These are phyloP conservation scores for Minunthozetes semirufus DNA, from an alignment of 2,888 invertebrate genomes.

Conservation along the genomic window DNA sequence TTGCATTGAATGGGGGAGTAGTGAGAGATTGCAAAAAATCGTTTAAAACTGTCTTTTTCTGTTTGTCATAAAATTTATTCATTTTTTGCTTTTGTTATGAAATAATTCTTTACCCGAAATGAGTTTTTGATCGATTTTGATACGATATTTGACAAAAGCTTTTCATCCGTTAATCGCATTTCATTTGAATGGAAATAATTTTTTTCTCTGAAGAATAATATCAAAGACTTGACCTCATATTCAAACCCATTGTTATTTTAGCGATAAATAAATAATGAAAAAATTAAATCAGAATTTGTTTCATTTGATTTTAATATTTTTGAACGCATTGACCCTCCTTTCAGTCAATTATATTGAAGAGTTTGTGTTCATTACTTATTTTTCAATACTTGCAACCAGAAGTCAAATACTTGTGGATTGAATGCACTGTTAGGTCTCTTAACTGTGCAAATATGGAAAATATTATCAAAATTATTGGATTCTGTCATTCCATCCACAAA, in stretches of 20 bases:
- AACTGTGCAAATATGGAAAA: conserved; percentile 19
- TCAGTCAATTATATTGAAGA: neutral
- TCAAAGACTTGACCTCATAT: conserved; percentile 24
- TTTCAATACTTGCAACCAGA: neutral
- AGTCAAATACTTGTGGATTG: conserved; percentile 23
- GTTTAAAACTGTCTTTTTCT: conserved; percentile 15
- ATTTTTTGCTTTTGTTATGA: conserved; percentile 18
- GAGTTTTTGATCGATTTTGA: conserved; percentile 9
- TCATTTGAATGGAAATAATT: neutral
- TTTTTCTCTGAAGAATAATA: no score
- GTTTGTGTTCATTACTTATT: conserved; percentile 19
- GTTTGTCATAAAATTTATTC: neutral
- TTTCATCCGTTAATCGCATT: neutral
- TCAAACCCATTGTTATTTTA: neutral
- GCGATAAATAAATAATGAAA: neutral
- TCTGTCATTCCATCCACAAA: conserved; percentile 8
- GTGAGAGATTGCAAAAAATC: neutral
- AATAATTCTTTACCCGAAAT: neutral
- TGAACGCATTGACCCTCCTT: conserved; percentile 14
- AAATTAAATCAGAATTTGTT: neutral
- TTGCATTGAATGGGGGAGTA: conserved; percentile 7
- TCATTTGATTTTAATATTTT: neutral
- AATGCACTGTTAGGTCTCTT: conserved; percentile 14
- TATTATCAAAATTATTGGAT: conserved; percentile 12
- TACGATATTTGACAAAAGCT: neutral